A percentile compares a stretch with the other conserved stretches of the same genome.
phyloP scores from a whole-genome alignment of 2,888 invertebrate genomes.

The Latrodectus hesperus region DNA sequence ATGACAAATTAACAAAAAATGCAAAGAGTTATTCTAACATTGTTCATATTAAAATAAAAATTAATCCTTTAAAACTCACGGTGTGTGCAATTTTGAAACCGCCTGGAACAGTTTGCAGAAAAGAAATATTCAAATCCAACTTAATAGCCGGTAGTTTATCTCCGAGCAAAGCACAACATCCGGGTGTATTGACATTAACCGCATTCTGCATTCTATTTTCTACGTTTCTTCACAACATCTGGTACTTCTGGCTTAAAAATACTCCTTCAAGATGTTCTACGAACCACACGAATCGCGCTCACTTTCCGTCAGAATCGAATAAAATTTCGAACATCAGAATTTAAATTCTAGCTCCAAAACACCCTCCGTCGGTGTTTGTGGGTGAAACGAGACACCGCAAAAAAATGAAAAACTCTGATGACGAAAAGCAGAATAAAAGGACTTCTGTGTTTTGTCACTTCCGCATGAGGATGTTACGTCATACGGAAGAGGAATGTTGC shows the following conservation, averaged over 20 bases:
- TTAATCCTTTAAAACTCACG: constrained; percentile 21
- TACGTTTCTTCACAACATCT: neutral
- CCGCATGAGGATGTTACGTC: constrained; percentile 16
- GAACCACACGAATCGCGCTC: no score
- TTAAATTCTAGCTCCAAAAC: no score
- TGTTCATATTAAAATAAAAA: neutral
- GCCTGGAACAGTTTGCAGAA: constrained; percentile 47
- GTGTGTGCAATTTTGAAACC: constrained; percentile 50
- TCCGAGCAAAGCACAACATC: constrained; percentile 26
- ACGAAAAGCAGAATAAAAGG: constrained; percentile 39
- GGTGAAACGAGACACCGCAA: neutral
- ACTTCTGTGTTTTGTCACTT: constrained; percentile 51
- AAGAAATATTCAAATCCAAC: constrained; percentile 39
- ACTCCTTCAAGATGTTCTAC: neutral
- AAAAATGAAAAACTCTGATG: neutral
- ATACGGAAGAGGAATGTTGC: constrained; percentile 17
- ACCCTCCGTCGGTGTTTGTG: no score
- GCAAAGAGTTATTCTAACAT: no score
- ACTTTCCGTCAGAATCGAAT: no score
- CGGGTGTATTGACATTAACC: constrained; percentile 26
- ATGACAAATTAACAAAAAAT: no score
- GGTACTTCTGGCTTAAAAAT: neutral
- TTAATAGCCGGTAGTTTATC: constrained; percentile 17
- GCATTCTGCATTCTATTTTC: constrained; percentile 52
- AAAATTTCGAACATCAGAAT: no score